Conservation (phyloP, 2,888 invertebrate species). For the Andrena praecox region DNA sequence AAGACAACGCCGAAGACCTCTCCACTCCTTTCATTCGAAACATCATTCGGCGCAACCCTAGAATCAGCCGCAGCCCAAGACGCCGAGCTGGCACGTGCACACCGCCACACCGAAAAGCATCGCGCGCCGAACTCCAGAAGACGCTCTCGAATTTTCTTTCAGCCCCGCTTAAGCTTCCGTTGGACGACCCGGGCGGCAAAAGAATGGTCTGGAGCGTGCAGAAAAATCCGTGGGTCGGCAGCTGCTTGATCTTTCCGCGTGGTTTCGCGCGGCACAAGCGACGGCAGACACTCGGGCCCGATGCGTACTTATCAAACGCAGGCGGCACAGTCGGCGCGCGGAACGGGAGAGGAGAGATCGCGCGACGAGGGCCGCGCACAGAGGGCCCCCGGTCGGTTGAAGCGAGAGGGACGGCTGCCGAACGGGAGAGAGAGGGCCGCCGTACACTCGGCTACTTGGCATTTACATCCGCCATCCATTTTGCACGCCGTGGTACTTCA, state of each 20-base stretch:
- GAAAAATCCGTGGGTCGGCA: constrained; percentile 73
- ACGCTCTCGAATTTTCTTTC: constrained; percentile 17
- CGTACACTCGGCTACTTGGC: constrained; percentile 78
- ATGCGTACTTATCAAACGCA: constrained; percentile 72
- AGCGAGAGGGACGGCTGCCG: background rate
- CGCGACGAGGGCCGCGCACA: constrained; percentile 49
- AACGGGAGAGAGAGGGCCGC: constrained; percentile 53
- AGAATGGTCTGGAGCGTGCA: constrained; percentile 3
- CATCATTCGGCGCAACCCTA: no score
- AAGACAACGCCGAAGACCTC: no score
- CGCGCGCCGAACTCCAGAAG: background rate
- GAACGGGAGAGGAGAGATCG: constrained; percentile 58
- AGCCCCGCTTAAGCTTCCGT: constrained; percentile 17
- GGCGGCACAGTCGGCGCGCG: constrained; percentile 47
- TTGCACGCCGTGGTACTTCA: constrained; percentile 72
- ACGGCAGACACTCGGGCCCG: constrained; percentile 66
- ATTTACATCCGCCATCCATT: constrained; percentile 79
- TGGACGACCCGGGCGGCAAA: background rate
- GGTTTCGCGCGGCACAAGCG: constrained; percentile 61
- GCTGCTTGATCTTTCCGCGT: constrained; percentile 75
- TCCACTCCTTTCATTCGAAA: no score
- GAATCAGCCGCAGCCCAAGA: no score
- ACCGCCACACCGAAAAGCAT: no score
- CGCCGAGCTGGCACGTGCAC: no score
- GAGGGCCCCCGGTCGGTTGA: background rate